Conservation (phyloP, 2,113 vertebrate species). For the Notothenia coriiceps region DNA sequence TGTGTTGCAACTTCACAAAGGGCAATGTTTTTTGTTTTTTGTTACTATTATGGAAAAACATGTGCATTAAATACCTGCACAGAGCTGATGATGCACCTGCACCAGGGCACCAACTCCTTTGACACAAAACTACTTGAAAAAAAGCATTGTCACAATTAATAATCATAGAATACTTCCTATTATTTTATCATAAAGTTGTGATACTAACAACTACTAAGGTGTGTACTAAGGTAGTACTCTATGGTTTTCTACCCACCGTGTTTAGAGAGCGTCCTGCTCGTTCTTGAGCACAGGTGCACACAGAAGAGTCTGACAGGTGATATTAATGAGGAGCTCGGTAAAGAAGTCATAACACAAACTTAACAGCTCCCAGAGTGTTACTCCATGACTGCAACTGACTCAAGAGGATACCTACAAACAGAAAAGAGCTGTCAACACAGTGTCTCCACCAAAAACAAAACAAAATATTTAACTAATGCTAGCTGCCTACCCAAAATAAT, state of each 20-base stretch:
- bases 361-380: neutral
- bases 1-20: neutral
- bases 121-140: slow-evolving; percentile 30
- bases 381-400: neutral
- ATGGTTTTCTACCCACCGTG: slow-evolving; percentile 34
- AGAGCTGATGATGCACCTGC: slow-evolving; percentile 23
- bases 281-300: slow-evolving; percentile 37
- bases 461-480: neutral
- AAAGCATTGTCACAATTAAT: neutral
- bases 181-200: neutral
- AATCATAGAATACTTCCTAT: neutral
- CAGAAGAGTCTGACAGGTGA: slow-evolving; percentile 32
- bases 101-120: slow-evolving; percentile 15
- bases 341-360: slow-evolving; percentile 31
- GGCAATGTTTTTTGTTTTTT: neutral
- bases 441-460: neutral
- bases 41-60: too few relatives aligned
- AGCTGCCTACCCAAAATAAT: neutral
- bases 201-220: too few relatives aligned
- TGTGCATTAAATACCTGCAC: slow-evolving; percentile 44
- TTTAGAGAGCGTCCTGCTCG: neutral
- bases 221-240: neutral
- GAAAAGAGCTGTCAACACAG: neutral
- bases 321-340: slow-evolving; percentile 1
- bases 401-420: neutral